phyloP scores from a whole-genome alignment of 2,113 vertebrate genomes.

The Scomber colias region DNA sequence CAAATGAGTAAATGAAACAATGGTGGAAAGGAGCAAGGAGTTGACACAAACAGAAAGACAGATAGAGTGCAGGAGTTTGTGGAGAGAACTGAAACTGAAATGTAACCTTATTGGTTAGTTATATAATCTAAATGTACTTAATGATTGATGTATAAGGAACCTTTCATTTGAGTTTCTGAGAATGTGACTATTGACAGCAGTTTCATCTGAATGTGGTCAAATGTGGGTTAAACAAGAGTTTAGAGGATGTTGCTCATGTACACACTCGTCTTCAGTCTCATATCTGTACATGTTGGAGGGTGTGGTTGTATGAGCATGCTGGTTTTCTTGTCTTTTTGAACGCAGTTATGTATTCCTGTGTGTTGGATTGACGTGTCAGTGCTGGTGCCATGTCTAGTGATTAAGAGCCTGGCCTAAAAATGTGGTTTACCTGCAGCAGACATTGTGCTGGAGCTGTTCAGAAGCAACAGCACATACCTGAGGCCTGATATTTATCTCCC shows the following conservation, averaged over 20 bases:
- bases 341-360: slow-evolving; percentile 16
- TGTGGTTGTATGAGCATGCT: slow-evolving; percentile 29
- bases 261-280: slow-evolving; percentile 7
- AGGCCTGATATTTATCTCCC: slow-evolving; percentile 58
- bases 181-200: background rate
- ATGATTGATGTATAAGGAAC: background rate
- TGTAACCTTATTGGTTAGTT: background rate
- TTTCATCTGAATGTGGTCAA: slow-evolving; percentile 13
- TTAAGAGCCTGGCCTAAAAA: slow-evolving; percentile 27
- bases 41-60: background rate
- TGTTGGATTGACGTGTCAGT: slow-evolving; percentile 3
- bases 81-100: background rate
- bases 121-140: background rate
- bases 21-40: background rate
- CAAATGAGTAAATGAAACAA: background rate
- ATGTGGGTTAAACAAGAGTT: background rate
- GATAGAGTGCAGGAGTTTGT: background rate
- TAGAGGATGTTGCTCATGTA: background rate
- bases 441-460: slow-evolving; percentile 20
- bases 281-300: slow-evolving; percentile 13
- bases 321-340: background rate
- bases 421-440: slow-evolving; percentile 40
- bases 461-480: slow-evolving; percentile 47
- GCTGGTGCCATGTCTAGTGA: slow-evolving; percentile 9
- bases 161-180: background rate